Conservation (phyloP, 2,888 invertebrate genomes). For the Aromia moschata region DNA sequence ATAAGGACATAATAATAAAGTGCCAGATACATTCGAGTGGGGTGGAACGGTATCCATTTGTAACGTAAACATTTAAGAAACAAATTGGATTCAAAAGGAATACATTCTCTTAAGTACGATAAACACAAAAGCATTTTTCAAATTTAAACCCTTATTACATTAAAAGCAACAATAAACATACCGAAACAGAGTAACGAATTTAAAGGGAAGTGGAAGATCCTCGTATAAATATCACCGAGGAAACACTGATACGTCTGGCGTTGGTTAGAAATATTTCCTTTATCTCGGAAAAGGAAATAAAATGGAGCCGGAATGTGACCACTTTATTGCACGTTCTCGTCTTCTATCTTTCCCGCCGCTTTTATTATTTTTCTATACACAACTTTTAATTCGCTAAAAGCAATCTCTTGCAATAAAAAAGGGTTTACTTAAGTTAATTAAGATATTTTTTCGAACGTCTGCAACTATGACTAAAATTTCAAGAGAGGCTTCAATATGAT, state of each 20-base stretch:
- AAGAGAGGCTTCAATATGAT: too few relatives aligned
- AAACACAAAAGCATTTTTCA: conserved; percentile 24
- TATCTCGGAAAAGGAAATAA: conserved; percentile 17
- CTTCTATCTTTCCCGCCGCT: not conserved
- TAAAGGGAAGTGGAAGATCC: conserved; percentile 19
- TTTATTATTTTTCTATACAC: conserved; percentile 12
- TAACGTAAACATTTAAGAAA: conserved; percentile 7
- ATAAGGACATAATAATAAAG: not conserved
- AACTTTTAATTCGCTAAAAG: conserved; percentile 17
- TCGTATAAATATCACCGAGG: conserved; percentile 24
- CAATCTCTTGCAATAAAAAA: not conserved
- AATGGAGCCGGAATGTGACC: conserved; percentile 5
- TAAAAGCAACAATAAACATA: conserved; percentile 30
- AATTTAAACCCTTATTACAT: conserved; percentile 27
- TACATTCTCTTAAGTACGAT: conserved; percentile 1
- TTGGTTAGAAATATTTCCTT: conserved; percentile 25
- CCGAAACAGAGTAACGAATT: conserved; percentile 21
- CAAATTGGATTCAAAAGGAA: conserved; percentile 20
- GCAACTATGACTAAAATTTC: too few relatives aligned
- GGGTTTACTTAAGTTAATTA: conserved; percentile 4
- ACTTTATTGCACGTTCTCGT: conserved; percentile 14
- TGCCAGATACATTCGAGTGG: not conserved
- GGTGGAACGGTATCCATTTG: conserved; percentile 5
- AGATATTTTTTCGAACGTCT: too few relatives aligned
- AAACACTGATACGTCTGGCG: conserved; percentile 16